Base-by-base conservation (phyloP, 2,888 invertebrate species). In the Thymelicus lineola region DNA sequence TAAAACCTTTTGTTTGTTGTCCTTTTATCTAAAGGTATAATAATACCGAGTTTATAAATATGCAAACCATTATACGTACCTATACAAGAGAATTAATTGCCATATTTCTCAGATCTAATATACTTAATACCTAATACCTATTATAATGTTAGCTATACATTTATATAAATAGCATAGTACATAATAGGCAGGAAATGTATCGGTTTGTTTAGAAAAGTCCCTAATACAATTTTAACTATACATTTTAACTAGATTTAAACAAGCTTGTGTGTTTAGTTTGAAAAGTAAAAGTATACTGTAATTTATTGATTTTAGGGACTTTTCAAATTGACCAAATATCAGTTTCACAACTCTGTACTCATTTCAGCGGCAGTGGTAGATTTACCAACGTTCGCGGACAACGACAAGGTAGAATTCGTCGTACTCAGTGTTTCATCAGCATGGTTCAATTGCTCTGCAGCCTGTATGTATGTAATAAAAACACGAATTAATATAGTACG, bases 341-440 rank as follows among this genome's bases (percentile, higher is more conserved):
- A 50, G 62, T 64, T 73, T 77, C 74, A 79, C 70, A 96, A 94
- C 88, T 96, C 96, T 75, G 96, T 96, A 87, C 96, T 96, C 96
- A 96, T 96, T 91, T 96, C 96, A 72, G 95, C 94, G 46, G 85
- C 76, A 61, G 80, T 84, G 20, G 87, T 79, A 58, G 87, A 79
- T 74, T 87, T 86, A 79, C 78, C 81, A 77, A 76, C 75, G 79
- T 78, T 79, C 77, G 79, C 79, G 78, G 86, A 79, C 73, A 82
- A 78, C 72, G 76, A 77, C 70, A 76, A 75, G 66, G 77, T 77
- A 72, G 78, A 75, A 60, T 81, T 86, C 55, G 74, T 75, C 72
- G 74, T 73, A 66, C 78, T 84, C 75, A 84, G 80, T 79, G 82
- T 73, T 71, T 82, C 83, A 70, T 76, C 78, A 65, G 81, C 61